Evolutionary conservation across 2,888 invertebrate genomes (phyloP).

Genomic region (Endotricha flammealis): DNA sequence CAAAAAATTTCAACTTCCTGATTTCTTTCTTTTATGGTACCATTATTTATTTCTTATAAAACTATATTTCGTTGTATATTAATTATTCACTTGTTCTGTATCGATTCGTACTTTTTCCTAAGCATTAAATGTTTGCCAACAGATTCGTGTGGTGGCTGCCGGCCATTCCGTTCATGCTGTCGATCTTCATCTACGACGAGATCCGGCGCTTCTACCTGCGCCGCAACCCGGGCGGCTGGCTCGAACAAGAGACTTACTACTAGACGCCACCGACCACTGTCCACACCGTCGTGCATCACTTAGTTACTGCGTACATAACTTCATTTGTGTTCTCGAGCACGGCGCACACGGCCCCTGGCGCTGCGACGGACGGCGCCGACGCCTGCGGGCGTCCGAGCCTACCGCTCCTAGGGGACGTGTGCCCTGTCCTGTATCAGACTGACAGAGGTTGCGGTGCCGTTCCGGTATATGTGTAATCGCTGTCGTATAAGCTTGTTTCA

Average conservation of each 20-base stretch:
- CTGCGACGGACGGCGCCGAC: neutral
- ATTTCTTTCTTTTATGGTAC: no score
- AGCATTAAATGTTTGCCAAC: slow-evolving; percentile 37
- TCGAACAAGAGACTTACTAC: slow-evolving; percentile 99
- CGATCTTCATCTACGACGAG: slow-evolving; percentile 99
- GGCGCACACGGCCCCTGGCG: slow-evolving; percentile 14
- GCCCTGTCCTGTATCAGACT: slow-evolving; percentile 36
- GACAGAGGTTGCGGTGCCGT: slow-evolving; percentile 63
- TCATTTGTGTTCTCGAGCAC: slow-evolving; percentile 60
- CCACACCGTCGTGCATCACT: slow-evolving; percentile 55
- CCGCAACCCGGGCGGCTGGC: slow-evolving; percentile 98
- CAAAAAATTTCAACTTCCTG: no score
- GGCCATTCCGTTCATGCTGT: slow-evolving; percentile 97
- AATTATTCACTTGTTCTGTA: no score
- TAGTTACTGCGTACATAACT: slow-evolving; percentile 62
- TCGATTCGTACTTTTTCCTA: no score
- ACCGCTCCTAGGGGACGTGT: slow-evolving; percentile 4
- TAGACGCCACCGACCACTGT: slow-evolving; percentile 75
- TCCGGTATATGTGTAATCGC: slow-evolving; percentile 62
- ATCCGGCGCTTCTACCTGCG: slow-evolving; percentile 97
- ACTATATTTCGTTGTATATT: no score
- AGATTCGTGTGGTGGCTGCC: slow-evolving; percentile 99
- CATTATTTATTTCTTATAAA: no score
- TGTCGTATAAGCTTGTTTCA: slow-evolving; percentile 71
- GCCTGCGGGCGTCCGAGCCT: neutral